Base-by-base conservation (phyloP, 2,888 invertebrate species). In the Lepidocyrtoides sp. region DNA sequence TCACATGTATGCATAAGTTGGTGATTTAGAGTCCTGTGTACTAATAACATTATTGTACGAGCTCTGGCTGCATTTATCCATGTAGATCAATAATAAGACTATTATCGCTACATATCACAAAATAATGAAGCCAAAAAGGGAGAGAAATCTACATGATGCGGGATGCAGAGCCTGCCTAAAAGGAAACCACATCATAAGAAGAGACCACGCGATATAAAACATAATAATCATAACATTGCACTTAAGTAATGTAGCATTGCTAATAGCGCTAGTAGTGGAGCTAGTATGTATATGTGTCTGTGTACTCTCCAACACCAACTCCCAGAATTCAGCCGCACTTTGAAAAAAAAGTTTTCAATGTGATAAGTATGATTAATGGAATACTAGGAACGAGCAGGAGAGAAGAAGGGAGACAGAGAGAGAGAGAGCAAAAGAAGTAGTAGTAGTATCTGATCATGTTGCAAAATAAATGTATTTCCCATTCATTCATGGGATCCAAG, bases 311-410 rank as follows among this genome's bases (percentile, higher is more conserved):
- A 69, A 36, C 36, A 69, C 36, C 36, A 32, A 41, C n/a, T n/a
- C n/a, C n/a, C n/a, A n/a, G 72, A 23, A 14, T 44, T 26, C 69
- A 63, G 51, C 69, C 57, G 26, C 57, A 87, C 75, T 79, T 77
- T 81, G 79, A 69, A 69, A 77, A 81, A 88, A 81, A 63, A 17
- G 51, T 79, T 87, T 88, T 88, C 51, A 81, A 54, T 88, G 88
- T 88, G 88, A 88, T 88, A 88, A 88, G 88, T 88, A 88, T 88
- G 88, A 88, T 88, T 88, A 88, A 88, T 88, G 88, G 88, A 88
- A 88, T 29, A 79, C 69, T 57, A 57, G 81, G 32, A 81, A 66
- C 32, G 79, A 72, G 20, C 44, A 23, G 44, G 20, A 72, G 72
- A 66, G 66, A 23, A 44, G 44, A 23, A 44, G 72, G 23, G 72